These are phyloP conservation scores for Drosophila antonietae DNA, from an alignment of 2,888 invertebrate genomes.

Conservation along the genomic window DNA sequence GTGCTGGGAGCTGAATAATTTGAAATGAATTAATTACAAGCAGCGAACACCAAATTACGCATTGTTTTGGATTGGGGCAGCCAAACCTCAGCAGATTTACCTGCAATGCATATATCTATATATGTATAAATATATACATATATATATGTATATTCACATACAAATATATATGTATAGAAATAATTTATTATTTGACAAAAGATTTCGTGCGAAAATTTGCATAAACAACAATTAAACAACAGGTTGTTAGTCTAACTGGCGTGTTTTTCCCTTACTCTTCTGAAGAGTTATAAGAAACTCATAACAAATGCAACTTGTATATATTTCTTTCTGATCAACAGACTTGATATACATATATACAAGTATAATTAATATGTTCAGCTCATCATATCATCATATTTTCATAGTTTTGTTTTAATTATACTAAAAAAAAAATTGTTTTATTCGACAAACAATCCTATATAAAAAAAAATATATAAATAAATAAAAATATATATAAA, in stretches of 20 bases:
- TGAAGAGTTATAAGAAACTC: background rate
- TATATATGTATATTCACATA: background rate
- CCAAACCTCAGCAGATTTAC: constrained; percentile 13
- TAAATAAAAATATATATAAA: no score
- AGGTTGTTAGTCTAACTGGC: constrained; percentile 22
- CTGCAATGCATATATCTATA: background rate
- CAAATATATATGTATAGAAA: background rate
- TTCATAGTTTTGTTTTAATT: no score
- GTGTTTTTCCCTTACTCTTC: background rate
- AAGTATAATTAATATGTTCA: background rate
- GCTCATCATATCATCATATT: no score
- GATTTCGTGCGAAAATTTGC: constrained; percentile 30
- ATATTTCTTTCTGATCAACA: background rate
- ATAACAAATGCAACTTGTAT: background rate
- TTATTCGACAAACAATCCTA: no score
- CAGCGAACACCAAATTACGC: constrained; percentile 75
- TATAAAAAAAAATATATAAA: no score
- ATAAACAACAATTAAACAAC: constrained; percentile 33
- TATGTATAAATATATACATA: background rate
- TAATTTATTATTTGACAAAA: constrained; percentile 20
- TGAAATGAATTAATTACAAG: constrained; percentile 62
- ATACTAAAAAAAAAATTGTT: no score
- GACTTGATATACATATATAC: background rate
- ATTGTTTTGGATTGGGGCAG: constrained; percentile 29
- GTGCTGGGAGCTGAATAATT: constrained; percentile 17